Conservation (phyloP, 2,113 vertebrate genomes). For the Chaetops frenatus region DNA sequence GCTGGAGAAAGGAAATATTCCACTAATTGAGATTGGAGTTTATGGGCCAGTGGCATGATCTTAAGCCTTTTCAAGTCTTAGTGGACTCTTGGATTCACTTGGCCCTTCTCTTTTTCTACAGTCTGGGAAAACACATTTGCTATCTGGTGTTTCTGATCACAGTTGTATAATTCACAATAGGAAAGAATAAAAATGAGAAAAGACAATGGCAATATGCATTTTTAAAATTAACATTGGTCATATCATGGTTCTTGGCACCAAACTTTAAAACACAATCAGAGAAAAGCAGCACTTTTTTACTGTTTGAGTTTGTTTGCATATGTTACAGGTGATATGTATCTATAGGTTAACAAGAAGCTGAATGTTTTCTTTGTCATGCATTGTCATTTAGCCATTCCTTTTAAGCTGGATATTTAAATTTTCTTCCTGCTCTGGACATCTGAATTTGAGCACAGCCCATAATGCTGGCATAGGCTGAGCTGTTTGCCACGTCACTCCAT, state of each 20-base stretch:
- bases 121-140: background rate
- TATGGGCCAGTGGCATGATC: background rate
- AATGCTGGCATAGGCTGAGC: background rate
- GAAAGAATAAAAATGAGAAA: background rate
- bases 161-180: background rate
- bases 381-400: background rate
- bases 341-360: background rate
- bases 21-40: background rate
- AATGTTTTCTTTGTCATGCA: background rate
- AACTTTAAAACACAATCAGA: background rate
- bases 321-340: background rate
- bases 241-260: background rate
- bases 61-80: background rate
- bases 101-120: background rate
- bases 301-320: background rate
- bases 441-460: background rate
- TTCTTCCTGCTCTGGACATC: background rate
- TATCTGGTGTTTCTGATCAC: background rate
- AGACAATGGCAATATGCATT: background rate
- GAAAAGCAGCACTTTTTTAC: background rate
- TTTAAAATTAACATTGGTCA: background rate
- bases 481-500: background rate
- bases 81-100: background rate
- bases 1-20: background rate
- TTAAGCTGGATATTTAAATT: background rate